These are phyloP conservation scores for Marisa cornuarietis DNA, from an alignment of 1,140 invertebrate species.

Conservation along the genomic window DNA sequence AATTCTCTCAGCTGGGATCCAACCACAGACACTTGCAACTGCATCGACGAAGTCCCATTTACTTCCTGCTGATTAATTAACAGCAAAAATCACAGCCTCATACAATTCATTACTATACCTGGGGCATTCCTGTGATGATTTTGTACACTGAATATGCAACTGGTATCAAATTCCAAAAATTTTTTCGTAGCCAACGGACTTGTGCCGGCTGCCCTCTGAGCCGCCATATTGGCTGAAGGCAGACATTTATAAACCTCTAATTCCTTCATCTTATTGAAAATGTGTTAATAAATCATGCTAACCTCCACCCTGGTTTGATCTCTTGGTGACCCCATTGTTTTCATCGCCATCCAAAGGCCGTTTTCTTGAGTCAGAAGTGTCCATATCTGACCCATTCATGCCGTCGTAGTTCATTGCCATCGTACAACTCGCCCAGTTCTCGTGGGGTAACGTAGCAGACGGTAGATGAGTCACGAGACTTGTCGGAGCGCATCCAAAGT, in stretches of 20 bases:
- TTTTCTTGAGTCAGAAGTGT: constrained; percentile 73
- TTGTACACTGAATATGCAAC: neutral
- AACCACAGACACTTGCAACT: constrained; percentile 16
- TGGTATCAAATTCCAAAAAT: constrained; percentile 41
- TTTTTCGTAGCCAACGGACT: constrained; percentile 34
- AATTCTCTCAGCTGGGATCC: constrained; percentile 54
- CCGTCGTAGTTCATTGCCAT: constrained; percentile 63
- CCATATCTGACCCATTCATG: constrained; percentile 64
- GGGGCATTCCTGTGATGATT: neutral
- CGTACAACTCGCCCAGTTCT: constrained; percentile 49
- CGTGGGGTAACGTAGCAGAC: constrained; percentile 55
- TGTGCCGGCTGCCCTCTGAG: constrained; percentile 36
- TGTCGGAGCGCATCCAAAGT: constrained; percentile 26
- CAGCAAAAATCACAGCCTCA: neutral
- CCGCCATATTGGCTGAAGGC: constrained; percentile 59
- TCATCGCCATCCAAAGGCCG: constrained; percentile 85
- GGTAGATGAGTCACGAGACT: constrained; percentile 45
- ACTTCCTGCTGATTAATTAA: neutral
- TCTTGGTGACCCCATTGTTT: constrained; percentile 86
- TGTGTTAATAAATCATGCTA: constrained; percentile 45
- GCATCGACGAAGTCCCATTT: neutral
- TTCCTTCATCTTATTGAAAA: constrained; percentile 31
- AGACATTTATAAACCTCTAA: constrained; percentile 30
- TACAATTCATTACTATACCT: neutral
- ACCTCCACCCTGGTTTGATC: constrained; percentile 90